phyloP scores from a whole-genome alignment of 2,888 invertebrate genomes.

The Eupithecia centaureata region DNA sequence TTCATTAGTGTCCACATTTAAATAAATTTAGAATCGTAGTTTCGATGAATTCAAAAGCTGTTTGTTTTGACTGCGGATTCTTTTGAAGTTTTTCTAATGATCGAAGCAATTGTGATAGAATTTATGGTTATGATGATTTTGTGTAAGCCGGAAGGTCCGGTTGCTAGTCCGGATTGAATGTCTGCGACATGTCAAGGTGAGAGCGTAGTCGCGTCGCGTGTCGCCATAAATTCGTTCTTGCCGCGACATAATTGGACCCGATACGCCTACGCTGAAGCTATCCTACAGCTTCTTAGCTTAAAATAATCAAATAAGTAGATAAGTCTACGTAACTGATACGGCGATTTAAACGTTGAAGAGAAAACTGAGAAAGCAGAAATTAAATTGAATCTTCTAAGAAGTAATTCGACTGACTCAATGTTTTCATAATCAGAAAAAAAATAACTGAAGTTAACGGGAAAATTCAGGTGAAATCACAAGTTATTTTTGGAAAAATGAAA shows the following conservation, averaged over 20 bases:
- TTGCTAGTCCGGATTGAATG: constrained; percentile 53
- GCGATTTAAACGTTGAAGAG: constrained; percentile 19
- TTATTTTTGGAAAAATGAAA: not conserved
- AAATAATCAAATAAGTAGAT: constrained; percentile 33
- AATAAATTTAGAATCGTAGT: constrained; percentile 34
- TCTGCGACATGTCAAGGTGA: constrained; percentile 59
- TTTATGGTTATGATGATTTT: constrained; percentile 20
- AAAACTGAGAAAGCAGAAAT: constrained; percentile 8
- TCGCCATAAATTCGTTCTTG: constrained; percentile 72
- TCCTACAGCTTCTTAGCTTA: constrained; percentile 35
- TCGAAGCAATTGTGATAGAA: constrained; percentile 16
- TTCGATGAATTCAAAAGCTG: constrained; percentile 27
- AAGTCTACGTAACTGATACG: constrained; percentile 22
- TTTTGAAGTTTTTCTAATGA: constrained; percentile 19
- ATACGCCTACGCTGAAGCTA: constrained; percentile 62
- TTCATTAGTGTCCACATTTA: constrained; percentile 38
- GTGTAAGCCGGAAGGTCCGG: constrained; percentile 48
- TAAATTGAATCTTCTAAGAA: not conserved
- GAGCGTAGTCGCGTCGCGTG: constrained; percentile 47
- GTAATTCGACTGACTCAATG: not conserved
- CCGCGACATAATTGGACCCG: constrained; percentile 74
- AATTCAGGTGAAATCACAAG: not conserved
- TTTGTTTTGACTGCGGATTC: constrained; percentile 25
- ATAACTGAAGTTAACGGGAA: not conserved
- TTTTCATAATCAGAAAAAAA: not conserved